These are phyloP conservation scores for Heterohyrax brucei DNA, from an alignment of 2,797 vertebrate genomes.

Conservation along the genomic window DNA sequence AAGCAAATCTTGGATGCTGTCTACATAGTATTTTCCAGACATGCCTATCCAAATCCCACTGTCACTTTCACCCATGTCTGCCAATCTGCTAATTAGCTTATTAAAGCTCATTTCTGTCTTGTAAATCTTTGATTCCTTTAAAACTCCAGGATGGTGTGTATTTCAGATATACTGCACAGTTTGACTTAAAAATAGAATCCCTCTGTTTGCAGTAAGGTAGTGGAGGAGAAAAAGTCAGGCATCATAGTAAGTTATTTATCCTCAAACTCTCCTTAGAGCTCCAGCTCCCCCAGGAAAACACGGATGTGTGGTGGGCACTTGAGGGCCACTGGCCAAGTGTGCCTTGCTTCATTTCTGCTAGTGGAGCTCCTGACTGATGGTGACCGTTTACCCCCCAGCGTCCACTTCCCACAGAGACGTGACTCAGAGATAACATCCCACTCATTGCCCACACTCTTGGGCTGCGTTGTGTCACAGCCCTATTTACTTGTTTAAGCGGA, in stretches of 20 bases:
- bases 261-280: neutral
- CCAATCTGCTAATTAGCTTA: constrained; percentile 60
- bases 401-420: neutral
- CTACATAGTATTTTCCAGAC: constrained; percentile 20
- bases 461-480: neutral
- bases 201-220: constrained; percentile 10
- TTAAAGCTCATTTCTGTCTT: constrained; percentile 53
- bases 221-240: constrained; percentile 2
- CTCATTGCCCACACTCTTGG: neutral
- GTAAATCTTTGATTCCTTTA: constrained; percentile 41
- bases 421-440: constrained; percentile 26
- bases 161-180: constrained; percentile 23
- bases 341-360: neutral
- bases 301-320: neutral
- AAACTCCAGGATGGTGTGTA: constrained; percentile 20
- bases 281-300: neutral
- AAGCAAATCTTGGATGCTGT: neutral
- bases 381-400: neutral
- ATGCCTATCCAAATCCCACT: neutral
- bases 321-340: neutral
- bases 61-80: neutral
- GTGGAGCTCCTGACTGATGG: neutral
- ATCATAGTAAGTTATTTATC: constrained; percentile 1
- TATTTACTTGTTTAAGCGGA: neutral
- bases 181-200: constrained; percentile 70